Evolutionary conservation across 2,113 vertebrate species (phyloP).

Genomic region (Paramisgurnus dabryanus): DNA sequence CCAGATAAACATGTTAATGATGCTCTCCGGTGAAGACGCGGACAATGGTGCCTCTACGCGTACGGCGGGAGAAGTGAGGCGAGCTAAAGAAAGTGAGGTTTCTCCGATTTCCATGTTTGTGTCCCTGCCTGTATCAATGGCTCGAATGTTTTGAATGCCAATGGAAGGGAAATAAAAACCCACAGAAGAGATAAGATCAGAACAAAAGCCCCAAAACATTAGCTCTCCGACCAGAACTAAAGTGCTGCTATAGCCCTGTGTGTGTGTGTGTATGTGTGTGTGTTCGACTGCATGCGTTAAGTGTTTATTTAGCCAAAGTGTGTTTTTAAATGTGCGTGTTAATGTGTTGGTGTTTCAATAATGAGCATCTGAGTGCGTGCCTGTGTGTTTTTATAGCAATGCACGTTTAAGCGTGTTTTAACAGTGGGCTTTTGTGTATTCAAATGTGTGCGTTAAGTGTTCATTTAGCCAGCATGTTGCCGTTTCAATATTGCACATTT

Average conservation of each 20-base stretch:
- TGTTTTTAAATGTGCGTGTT: slow-evolving; percentile 1
- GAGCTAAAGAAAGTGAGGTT: slow-evolving; percentile 69
- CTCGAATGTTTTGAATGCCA: slow-evolving; percentile 75
- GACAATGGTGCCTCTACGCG: slow-evolving; percentile 59
- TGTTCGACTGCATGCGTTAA: slow-evolving; percentile 20
- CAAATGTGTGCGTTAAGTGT: too few relatives aligned
- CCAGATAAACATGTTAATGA: slow-evolving; percentile 59
- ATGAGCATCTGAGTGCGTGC: not conserved
- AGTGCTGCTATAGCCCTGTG: slow-evolving; percentile 45
- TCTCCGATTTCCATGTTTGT: slow-evolving; percentile 70
- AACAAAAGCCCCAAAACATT: slow-evolving; percentile 69
- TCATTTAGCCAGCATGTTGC: too few relatives aligned
- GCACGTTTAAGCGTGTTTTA: not conserved
- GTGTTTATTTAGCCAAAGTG: not conserved
- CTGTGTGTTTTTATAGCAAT: not conserved
- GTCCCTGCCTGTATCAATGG: slow-evolving; percentile 50
- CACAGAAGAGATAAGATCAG: slow-evolving; percentile 75
- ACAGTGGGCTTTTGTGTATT: slow-evolving; percentile 25
- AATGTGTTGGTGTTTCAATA: slow-evolving; percentile 25
- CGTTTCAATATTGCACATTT: too few relatives aligned
- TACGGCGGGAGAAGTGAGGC: slow-evolving; percentile 65
- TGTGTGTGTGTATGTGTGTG: slow-evolving; percentile 47
- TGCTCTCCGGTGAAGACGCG: slow-evolving; percentile 32
- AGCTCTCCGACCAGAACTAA: slow-evolving; percentile 55
- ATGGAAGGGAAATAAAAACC: slow-evolving; percentile 71